Evolutionary conservation across 2,888 invertebrate genomes (phyloP), one percentile per base, ranked within the genome.

Genomic region (Ellobium chinense): DNA sequence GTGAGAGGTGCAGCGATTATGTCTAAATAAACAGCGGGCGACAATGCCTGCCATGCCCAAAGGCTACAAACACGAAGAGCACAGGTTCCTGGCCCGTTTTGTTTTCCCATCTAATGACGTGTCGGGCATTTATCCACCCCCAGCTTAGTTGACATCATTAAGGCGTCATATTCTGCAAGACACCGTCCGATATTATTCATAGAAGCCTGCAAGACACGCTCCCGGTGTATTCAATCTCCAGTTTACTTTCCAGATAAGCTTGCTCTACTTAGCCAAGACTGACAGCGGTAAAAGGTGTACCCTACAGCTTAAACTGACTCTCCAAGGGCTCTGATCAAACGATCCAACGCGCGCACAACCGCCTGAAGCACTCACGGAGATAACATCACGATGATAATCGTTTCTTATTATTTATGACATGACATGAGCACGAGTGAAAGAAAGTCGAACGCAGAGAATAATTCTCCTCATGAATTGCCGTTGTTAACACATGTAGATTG

Each of bases 1-100:
- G 37, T 37, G 27, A 62, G n/a, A 74, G 74, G 74, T 74, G 74
- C 74, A 74, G n/a, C 74, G 74, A 74, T 74, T 74, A 62, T 39
- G 74, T n/a, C 31, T 74, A 74, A 74, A 74, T 74, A 74, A 74
- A 74, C 74, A 63, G 24, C 27, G 37, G 46, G 31, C 46, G 63
- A 63, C 39, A 63, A 74, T 46, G 39, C 37, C 2, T 21, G 63
- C 29, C 39, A 37, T 63, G 62, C 74, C 74, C 63, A n/a, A n/a
- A 24, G 73, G 74, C 9, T 21, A 60, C 12, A 60, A 60, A n/a
- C 27, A n/a, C n/a, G 5, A 60, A 60, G 5, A 7, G 7, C n/a
- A 14, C n/a, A 5, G 60, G 60, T 60, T 18, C 5, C 27, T 24
- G 21, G n/a, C n/a, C 60, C 27, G 7, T 60, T 7, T 7, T 60